These are phyloP conservation scores for Oscheius sp. DNA, from an alignment of 2,888 invertebrate species.

Conservation along the genomic window DNA sequence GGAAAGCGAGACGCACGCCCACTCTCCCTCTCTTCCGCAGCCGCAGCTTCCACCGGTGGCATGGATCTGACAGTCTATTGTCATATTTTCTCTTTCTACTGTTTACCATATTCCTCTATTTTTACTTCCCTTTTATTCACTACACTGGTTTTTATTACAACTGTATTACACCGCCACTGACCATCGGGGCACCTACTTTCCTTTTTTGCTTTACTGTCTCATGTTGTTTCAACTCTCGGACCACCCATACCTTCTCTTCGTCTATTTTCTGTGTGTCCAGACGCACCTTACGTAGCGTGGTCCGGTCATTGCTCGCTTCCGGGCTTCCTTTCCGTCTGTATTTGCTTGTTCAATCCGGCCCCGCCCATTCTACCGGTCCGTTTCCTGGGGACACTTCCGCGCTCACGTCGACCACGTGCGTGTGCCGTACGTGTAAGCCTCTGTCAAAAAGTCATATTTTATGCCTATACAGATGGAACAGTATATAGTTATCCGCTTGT, in stretches of 20 bases:
- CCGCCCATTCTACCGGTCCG: constrained; percentile 40
- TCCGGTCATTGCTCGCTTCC: constrained; percentile 38
- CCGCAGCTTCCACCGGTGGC: constrained; percentile 29
- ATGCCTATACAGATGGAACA: background rate
- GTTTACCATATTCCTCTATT: background rate
- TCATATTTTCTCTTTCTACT: constrained; percentile 3
- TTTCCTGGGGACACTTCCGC: constrained; percentile 36
- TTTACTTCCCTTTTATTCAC: background rate
- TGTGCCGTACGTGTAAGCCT: background rate
- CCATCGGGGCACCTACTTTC: constrained; percentile 14
- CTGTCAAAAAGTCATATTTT: background rate
- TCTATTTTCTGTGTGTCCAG: constrained; percentile 14
- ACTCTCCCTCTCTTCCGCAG: constrained; percentile 37
- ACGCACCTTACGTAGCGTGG: constrained; percentile 30
- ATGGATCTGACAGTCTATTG: constrained; percentile 31
- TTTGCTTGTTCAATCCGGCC: constrained; percentile 38
- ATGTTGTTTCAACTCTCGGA: constrained; percentile 1
- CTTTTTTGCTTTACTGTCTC: constrained; percentile 6
- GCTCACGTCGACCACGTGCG: constrained; percentile 30
- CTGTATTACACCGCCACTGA: constrained; percentile 28
- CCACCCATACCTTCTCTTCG: constrained; percentile 22
- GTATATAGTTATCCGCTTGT: constrained; percentile 23
- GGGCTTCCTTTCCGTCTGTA: constrained; percentile 37
- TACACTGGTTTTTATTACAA: constrained; percentile 25
- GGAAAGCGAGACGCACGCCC: constrained; percentile 37